These are phyloP conservation scores for Nicator chloris DNA, from an alignment of 2,113 vertebrate species.

Conservation along the genomic window DNA sequence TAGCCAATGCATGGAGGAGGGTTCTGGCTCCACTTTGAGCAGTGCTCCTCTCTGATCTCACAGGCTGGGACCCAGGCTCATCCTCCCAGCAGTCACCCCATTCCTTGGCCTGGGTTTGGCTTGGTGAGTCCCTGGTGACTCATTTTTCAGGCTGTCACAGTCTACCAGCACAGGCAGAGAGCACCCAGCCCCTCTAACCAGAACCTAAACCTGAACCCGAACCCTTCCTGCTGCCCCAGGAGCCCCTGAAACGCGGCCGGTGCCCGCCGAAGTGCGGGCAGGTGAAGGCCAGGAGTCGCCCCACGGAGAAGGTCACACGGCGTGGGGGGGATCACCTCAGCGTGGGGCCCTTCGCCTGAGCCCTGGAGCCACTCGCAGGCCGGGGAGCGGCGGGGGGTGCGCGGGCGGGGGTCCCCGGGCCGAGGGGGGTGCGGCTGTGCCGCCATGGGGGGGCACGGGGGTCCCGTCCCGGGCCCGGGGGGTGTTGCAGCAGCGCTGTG, in stretches of 20 bases:
- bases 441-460: neutral
- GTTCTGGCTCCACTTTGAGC: fast-evolving
- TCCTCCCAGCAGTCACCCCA: neutral
- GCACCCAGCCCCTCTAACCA: neutral
- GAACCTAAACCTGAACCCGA: neutral
- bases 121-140: neutral
- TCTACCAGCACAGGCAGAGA: neutral
- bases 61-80: fast-evolving
- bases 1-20: fast-evolving
- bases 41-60: neutral
- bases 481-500: neutral
- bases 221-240: neutral
- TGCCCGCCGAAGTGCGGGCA: neutral
- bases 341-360: fast-evolving
- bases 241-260: neutral
- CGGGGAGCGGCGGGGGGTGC: neutral
- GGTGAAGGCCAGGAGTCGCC: neutral
- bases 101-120: neutral
- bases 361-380: fast-evolving
- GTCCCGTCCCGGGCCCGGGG: neutral
- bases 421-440: fast-evolving
- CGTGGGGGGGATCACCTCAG: neutral
- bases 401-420: neutral
- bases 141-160: neutral
- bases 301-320: neutral